Evolutionary conservation across 2,113 vertebrate genomes (phyloP), one percentile per base, ranked within the genome.

Genomic region (Hippolais icterina): DNA sequence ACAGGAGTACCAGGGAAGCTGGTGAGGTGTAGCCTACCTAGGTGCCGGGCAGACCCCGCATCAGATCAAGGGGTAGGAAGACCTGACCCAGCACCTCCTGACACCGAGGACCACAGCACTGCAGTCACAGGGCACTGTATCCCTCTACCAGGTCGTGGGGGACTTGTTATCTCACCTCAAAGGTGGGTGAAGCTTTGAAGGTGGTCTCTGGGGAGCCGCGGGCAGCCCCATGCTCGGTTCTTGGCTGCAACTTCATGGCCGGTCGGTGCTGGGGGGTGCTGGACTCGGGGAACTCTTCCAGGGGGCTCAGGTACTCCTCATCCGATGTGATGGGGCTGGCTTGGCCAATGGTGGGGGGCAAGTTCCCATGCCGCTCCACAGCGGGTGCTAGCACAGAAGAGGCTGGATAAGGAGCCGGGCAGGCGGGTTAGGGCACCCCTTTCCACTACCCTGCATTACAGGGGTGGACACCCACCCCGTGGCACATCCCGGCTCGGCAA

Each of bases 241-340:
- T 69, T 57, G 97, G 97, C 69, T 98, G 97, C 86, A 97, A 92
- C 87, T 97, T 97, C 98, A 98, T 98, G 95, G 94, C 86, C 1
- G 96, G 93, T 22, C 63, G 90, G 70, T 98, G 97, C 78, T 98
- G 96, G 11, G 97, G 96, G 19, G 97, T 97, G 49, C 98, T 83
- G 1, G 98, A 98, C 65, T 99, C 99, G 3, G 98, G 98, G 71
- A 98, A 98, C 80, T 99, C 99, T 97, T 99, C 99, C 96, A 99
- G 94, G 13, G 99, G 99, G 80, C 99, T 99, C 93, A 99, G 98
- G 90, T 99, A 99, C 93, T 99, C 99, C 94, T 99, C 99, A 5
- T 99, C 99, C 3, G 99, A 99, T 25, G 99, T 99, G 94, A 99
- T 99, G 28, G 99, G 99, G 93, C 99, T 99, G 98, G 98, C 98